These are phyloP conservation scores for Ceraclea dissimilis DNA, from an alignment of 2,888 invertebrate species.

Conservation along the genomic window DNA sequence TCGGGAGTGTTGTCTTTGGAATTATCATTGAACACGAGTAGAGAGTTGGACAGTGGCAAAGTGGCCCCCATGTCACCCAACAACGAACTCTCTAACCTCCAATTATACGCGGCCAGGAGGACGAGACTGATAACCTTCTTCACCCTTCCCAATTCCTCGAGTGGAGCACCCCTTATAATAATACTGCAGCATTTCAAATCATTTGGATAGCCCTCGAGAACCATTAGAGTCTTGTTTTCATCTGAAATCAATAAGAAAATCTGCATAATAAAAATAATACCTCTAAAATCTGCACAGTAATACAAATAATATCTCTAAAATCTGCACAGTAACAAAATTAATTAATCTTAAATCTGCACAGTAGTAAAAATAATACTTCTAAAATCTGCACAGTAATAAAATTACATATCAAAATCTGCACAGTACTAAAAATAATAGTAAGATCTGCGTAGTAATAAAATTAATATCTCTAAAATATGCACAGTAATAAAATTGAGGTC, in stretches of 20 bases:
- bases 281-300: too few relatives aligned
- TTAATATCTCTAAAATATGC: too few relatives aligned
- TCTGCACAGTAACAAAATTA: too few relatives aligned
- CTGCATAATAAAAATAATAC: too few relatives aligned
- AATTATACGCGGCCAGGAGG: conserved; percentile 81
- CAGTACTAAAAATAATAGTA: too few relatives aligned
- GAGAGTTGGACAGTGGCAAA: conserved; percentile 34
- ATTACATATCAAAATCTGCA: too few relatives aligned
- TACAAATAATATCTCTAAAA: too few relatives aligned
- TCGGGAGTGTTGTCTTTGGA: conserved; percentile 35
- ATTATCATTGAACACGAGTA: conserved; percentile 40
- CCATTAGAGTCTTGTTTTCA: conserved; percentile 80
- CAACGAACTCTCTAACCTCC: conserved; percentile 87
- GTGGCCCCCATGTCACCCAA: conserved; percentile 72
- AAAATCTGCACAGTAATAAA: too few relatives aligned
- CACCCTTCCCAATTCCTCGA: conserved; percentile 67
- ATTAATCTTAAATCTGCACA: too few relatives aligned
- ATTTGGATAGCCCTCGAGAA: conserved; percentile 83
- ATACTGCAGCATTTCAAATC: conserved; percentile 81
- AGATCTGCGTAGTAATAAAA: too few relatives aligned
- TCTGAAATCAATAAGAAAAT: conserved; percentile 34
- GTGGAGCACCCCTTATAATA: conserved; percentile 68
- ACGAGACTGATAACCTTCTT: conserved; percentile 78
- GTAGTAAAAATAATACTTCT: too few relatives aligned
- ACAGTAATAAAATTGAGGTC: too few relatives aligned